These are phyloP conservation scores for Holocentrus rufus DNA, from an alignment of 2,797 vertebrate genomes.

Conservation along the genomic window DNA sequence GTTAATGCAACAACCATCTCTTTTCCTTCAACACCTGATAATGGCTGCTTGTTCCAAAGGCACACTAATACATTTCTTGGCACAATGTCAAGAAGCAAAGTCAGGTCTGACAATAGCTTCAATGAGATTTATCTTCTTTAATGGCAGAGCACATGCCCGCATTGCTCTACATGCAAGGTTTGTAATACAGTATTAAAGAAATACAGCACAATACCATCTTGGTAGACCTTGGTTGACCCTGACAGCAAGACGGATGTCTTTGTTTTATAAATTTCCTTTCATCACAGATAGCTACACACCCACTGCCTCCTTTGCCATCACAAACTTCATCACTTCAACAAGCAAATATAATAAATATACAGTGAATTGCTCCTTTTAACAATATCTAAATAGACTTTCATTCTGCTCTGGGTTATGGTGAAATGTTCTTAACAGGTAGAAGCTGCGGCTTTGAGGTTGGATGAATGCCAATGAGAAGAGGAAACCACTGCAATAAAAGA, in stretches of 20 bases:
- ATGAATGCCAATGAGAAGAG: conserved; percentile 2
- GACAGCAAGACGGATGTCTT: neutral
- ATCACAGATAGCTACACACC: neutral
- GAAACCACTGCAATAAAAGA: conserved; percentile 37
- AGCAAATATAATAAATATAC: neutral
- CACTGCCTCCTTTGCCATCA: neutral
- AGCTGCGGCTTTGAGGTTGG: conserved; percentile 43
- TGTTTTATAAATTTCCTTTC: neutral
- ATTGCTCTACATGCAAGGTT: conserved; percentile 7
- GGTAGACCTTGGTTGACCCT: neutral
- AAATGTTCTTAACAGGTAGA: neutral
- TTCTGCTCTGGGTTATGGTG: neutral
- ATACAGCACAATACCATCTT: neutral
- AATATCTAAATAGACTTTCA: neutral
- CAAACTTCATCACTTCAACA: neutral
- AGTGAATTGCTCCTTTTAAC: neutral
- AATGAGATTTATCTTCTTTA: conserved; percentile 12
- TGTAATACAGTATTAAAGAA: conserved; percentile 9
- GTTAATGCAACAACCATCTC: neutral
- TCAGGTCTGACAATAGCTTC: conserved; percentile 4
- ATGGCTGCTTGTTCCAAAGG: neutral
- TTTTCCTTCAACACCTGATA: neutral
- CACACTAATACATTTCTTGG: neutral
- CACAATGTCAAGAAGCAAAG: conserved; percentile 23
- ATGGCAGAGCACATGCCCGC: conserved; percentile 7